Evolutionary conservation across 1,140 invertebrate genomes (phyloP).

Genomic region (Drosophila saltans): DNA sequence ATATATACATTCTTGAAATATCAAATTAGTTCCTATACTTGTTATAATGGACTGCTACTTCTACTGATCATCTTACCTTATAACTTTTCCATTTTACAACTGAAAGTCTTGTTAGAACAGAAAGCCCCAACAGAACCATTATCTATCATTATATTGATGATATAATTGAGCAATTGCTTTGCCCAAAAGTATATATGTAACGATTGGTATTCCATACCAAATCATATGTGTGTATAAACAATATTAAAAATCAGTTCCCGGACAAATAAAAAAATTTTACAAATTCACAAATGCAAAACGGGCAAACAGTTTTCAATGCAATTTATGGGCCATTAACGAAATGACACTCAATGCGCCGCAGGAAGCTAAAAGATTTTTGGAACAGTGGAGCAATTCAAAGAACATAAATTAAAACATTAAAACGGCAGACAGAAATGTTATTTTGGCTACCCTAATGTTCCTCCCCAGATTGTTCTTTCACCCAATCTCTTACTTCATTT

Average conservation of each 20-base stretch:
- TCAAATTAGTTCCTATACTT: too few relatives aligned
- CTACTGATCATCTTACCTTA: too few relatives aligned
- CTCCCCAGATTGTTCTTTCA: background rate
- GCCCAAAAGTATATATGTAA: too few relatives aligned
- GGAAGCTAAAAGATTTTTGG: slow-evolving; percentile 31
- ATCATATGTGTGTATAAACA: background rate
- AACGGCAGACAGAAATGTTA: background rate
- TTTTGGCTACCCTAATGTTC: background rate
- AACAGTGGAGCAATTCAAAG: slow-evolving; percentile 39
- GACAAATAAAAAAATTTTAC: background rate
- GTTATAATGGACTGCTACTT: too few relatives aligned
- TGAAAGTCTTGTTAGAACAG: too few relatives aligned
- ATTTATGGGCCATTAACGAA: slow-evolving; percentile 76
- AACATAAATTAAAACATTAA: slow-evolving; percentile 77
- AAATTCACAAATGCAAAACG: background rate
- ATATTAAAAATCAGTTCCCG: too few relatives aligned
- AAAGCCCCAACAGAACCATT: too few relatives aligned
- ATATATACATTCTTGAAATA: too few relatives aligned
- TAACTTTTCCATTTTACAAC: too few relatives aligned
- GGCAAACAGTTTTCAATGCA: slow-evolving; percentile 36
- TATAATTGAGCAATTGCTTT: slow-evolving; percentile 35
- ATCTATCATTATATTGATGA: slow-evolving; percentile 40
- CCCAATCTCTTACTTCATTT: too few relatives aligned
- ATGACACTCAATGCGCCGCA: slow-evolving; percentile 68
- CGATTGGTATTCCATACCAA: background rate